Percentiles rank a stretch among this genome's conserved stretches.
Conservation (phyloP, 1,140 invertebrate species). For the Polypedilum vanderplanki region DNA sequence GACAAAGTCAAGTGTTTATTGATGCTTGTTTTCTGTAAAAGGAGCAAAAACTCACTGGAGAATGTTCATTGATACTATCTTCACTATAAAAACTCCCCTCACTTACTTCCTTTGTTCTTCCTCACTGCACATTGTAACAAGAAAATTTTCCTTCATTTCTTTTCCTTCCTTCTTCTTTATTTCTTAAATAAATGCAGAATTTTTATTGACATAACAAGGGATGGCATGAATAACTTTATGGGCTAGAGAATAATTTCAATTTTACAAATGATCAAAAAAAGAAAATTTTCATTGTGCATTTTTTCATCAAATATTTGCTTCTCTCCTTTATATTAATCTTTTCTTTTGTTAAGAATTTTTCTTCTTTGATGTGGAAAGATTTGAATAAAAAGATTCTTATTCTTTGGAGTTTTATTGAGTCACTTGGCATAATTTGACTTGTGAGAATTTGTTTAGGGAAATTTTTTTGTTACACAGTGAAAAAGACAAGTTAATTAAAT, state of each 20-base stretch:
- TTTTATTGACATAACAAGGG: slow-evolving; percentile 5
- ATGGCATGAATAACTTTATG: not conserved
- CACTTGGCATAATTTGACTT: too few relatives aligned
- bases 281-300: not conserved
- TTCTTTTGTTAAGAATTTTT: too few relatives aligned
- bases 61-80: not conserved
- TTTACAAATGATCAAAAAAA: slow-evolving; percentile 7
- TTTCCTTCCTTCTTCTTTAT: not conserved
- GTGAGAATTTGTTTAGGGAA: too few relatives aligned
- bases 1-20: slow-evolving; percentile 5
- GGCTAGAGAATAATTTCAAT: not conserved
- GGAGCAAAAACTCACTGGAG: not conserved
- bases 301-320: slow-evolving; percentile 6
- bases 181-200: not conserved
- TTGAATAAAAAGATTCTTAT: too few relatives aligned
- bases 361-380: too few relatives aligned
- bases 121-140: not conserved
- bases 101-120: too few relatives aligned
- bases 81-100: too few relatives aligned
- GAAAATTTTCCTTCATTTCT: not conserved
- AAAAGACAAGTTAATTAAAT: too few relatives aligned
- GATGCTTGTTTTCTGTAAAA: not conserved
- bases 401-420: too few relatives aligned
- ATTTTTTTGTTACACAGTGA: too few relatives aligned
- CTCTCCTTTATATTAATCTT: not conserved